Base-by-base conservation (phyloP, 2,888 invertebrate species). In the Gari tellinella region DNA sequence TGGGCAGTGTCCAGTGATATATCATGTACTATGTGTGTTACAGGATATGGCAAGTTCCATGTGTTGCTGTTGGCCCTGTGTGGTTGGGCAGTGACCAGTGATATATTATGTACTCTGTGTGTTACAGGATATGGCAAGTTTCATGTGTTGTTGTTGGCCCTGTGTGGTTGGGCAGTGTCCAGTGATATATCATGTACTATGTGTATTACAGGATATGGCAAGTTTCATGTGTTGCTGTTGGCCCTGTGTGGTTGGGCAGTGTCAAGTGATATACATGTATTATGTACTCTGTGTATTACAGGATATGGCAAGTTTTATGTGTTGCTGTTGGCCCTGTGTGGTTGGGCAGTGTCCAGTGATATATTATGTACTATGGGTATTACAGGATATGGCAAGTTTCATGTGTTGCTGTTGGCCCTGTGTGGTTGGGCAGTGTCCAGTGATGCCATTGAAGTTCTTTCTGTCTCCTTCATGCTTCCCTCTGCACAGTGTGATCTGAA, bases 161-260 rank as follows among this genome's bases (percentile, higher is more conserved):
- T 97, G 92, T 97, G 97, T 93, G 97, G 97, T 86, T 96, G 97
- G 93, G 97, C 97, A 93, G 96, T 96, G 90, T 93, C 96, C 85
- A 97, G 97, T 92, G 97, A 97, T 94, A 97, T 97, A 94, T 97
- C 97, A 95, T 97, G 97, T 93, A 97, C 97, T 93, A 96, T 97
- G 31, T 90, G 92, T 45, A 4, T 51, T 74, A 1, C 69, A 95
- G 96, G 95, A 90, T 96, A 96, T 95, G 96, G 96, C 90, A 95
- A 95, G 93, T 97, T 97, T 93, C 97, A 97, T 93, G 96, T 96
- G 93, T 94, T 96, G 90, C 94, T 97, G 91, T 94, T 97, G 94
- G 95, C 95, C 91, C 95, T 97, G 92, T 97, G 97, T 93, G 97
- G 97, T 86, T 96, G 97, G 93, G 97, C 97, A 93, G 96, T 96